Evolutionary conservation across 2,113 vertebrate genomes (phyloP).

Genomic region (Cranoglanis bouderius): DNA sequence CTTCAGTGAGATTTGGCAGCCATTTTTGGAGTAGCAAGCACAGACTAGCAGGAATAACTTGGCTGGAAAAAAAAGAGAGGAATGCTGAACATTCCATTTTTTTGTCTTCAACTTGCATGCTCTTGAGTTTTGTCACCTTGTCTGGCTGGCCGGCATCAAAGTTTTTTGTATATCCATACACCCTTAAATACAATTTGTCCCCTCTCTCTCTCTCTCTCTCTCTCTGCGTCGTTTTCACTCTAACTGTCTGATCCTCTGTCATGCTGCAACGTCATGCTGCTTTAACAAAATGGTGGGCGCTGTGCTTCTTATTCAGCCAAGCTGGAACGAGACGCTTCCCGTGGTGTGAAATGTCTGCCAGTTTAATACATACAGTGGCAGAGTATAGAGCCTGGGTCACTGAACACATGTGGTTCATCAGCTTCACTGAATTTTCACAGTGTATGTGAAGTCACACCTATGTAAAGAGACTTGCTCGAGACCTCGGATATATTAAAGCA

Average conservation of each 20-base stretch:
- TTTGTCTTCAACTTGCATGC: background rate
- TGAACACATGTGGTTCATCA: background rate
- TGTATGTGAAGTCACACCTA: background rate
- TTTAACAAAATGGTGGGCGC: constrained; percentile 72
- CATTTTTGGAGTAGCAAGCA: constrained; percentile 52
- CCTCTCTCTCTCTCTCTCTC: background rate
- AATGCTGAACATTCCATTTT: background rate
- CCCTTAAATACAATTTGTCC: constrained; percentile 14
- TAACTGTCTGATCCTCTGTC: constrained; percentile 54
- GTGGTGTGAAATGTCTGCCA: constrained; percentile 15
- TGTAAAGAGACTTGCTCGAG: background rate
- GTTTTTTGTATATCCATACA: background rate
- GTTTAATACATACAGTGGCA: constrained; percentile 9
- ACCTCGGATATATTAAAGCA: background rate
- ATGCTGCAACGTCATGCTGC: constrained; percentile 61
- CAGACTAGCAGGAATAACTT: constrained; percentile 41
- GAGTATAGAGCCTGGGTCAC: background rate
- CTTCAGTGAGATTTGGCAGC: constrained; percentile 57
- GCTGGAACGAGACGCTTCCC: constrained; percentile 29
- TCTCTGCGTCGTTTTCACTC: background rate
- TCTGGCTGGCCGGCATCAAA: background rate
- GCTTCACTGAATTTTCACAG: background rate
- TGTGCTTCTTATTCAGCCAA: constrained; percentile 56
- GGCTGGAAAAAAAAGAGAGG: background rate
- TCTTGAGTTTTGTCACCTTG: background rate